Conservation (phyloP, 2,888 invertebrate species). For the Eupithecia pulchellata region DNA sequence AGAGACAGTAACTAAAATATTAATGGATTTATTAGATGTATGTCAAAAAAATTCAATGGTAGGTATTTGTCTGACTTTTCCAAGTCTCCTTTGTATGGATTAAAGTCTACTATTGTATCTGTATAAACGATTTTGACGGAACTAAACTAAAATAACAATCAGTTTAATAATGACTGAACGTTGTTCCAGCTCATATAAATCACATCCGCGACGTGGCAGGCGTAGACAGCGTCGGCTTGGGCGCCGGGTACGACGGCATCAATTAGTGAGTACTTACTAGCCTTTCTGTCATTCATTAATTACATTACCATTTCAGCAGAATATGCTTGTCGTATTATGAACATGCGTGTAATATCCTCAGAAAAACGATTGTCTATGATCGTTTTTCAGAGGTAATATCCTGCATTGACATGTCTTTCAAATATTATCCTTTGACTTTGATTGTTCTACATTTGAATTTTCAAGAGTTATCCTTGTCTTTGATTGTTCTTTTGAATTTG, state of each 20-base stretch:
- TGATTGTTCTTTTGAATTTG: not conserved
- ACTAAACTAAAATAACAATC: not conserved
- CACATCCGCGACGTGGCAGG: slow-evolving; percentile 94
- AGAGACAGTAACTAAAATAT: too few relatives aligned
- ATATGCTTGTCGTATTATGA: slow-evolving; percentile 12
- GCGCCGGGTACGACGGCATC: slow-evolving; percentile 95
- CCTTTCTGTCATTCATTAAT: slow-evolving; percentile 28
- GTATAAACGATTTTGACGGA: too few relatives aligned
- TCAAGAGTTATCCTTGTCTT: not conserved
- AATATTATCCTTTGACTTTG: not conserved
- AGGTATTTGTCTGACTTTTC: too few relatives aligned
- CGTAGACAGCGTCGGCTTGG: slow-evolving; percentile 94
- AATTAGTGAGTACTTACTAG: slow-evolving; percentile 91
- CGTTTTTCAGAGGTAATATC: too few relatives aligned
- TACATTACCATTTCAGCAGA: slow-evolving; percentile 21
- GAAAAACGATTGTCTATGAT: too few relatives aligned
- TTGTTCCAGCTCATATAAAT: slow-evolving; percentile 92
- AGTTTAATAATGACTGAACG: not conserved
- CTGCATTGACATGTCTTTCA: not conserved
- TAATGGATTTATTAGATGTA: too few relatives aligned
- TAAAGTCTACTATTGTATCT: too few relatives aligned
- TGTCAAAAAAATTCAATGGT: too few relatives aligned
- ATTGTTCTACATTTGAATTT: not conserved
- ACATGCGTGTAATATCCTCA: not conserved
- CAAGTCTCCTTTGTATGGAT: too few relatives aligned